A percentile compares a stretch with the other conserved stretches of the same genome.
Conservation (phyloP, 2,113 vertebrate species). For the Columbina picui region DNA sequence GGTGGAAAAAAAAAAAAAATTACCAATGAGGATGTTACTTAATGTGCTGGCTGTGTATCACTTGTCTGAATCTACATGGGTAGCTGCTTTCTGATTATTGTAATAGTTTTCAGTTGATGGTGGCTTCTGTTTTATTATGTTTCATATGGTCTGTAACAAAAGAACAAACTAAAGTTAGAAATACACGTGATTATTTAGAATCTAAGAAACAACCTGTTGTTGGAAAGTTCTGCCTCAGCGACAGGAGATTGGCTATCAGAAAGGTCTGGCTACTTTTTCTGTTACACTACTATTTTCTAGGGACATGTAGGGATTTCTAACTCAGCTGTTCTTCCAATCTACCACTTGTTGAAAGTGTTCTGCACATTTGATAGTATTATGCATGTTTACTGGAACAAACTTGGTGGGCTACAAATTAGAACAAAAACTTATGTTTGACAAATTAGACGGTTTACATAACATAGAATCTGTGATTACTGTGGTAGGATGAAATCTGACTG, state of each 20-base stretch:
- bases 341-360: neutral
- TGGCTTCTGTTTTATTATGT: neutral
- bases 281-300: neutral
- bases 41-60: neutral
- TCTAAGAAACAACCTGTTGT: neutral
- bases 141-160: neutral
- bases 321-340: neutral
- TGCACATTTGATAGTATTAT: neutral
- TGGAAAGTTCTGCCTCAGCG: neutral
- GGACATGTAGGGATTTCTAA: neutral
- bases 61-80: neutral
- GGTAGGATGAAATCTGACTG: neutral
- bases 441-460: fast-evolving
- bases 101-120: neutral
- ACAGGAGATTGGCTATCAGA: neutral
- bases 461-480: neutral
- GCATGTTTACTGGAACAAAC: neutral
- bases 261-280: neutral
- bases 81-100: neutral
- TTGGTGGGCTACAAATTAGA: neutral
- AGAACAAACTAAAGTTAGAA: neutral
- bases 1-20: neutral
- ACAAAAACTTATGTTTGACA: neutral
- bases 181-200: fast-evolving
- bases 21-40: fast-evolving